Percentiles rank a stretch among this genome's conserved stretches.
Conservation (phyloP, 2,888 invertebrate genomes). For the Pseudoips prasinana region DNA sequence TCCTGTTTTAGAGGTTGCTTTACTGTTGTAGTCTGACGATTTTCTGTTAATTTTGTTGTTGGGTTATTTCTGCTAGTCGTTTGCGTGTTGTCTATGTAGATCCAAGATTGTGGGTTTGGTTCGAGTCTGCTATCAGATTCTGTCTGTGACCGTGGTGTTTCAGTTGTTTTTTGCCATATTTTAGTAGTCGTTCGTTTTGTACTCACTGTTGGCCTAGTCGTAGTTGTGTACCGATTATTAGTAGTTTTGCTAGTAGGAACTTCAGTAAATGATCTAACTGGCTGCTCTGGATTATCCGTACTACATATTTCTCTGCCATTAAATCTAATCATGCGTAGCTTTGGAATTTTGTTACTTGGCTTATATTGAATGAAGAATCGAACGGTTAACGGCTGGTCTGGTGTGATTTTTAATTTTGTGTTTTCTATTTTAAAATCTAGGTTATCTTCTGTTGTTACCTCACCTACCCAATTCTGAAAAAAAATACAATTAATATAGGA, state of each 20-base stretch:
- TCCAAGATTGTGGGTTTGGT: too few relatives aligned
- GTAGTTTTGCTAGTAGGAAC: too few relatives aligned
- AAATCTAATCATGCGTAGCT: conserved; percentile 66
- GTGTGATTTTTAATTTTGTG: conserved; percentile 72
- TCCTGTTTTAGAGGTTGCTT: neutral
- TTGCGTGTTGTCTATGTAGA: neutral
- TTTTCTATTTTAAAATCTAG: conserved; percentile 81
- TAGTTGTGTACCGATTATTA: too few relatives aligned
- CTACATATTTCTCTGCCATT: conserved; percentile 81
- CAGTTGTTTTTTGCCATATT: neutral
- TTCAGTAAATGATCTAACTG: too few relatives aligned
- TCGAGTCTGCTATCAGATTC: too few relatives aligned
- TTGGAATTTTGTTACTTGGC: conserved; percentile 60
- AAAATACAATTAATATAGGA: too few relatives aligned
- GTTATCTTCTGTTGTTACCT: conserved; percentile 79
- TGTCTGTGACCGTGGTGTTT: conserved; percentile 8
- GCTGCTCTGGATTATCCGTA: too few relatives aligned
- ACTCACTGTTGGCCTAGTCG: too few relatives aligned
- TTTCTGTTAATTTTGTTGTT: neutral
- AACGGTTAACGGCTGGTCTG: conserved; percentile 71
- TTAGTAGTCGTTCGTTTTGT: too few relatives aligned
- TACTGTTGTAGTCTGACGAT: neutral
- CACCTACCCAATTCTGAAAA: conserved; percentile 81
- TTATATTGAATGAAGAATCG: conserved; percentile 83
- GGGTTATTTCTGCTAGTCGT: conserved; percentile 1